Percentiles rank a stretch among this genome's conserved stretches.
Evolutionary conservation across 2,113 vertebrate species (phyloP).

Genomic region (Oreochromis tanganicae): DNA sequence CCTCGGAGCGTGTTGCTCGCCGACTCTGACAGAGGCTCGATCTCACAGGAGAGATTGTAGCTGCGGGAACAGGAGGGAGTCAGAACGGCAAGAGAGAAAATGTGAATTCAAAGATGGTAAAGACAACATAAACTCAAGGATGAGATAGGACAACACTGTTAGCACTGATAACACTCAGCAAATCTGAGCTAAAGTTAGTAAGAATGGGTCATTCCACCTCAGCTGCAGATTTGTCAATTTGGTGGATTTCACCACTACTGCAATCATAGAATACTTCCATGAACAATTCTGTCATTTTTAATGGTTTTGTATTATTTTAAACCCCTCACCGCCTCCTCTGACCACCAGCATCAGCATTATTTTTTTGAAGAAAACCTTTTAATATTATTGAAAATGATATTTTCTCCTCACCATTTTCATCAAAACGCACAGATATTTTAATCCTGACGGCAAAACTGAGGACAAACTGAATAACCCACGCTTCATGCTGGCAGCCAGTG

Average conservation of each 20-base stretch:
- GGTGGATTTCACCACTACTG: neutral
- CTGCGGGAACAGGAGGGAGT: slow-evolving; percentile 60
- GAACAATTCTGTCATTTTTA: neutral
- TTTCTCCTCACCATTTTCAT: neutral
- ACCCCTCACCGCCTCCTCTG: neutral
- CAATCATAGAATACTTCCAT: neutral
- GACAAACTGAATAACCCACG: neutral
- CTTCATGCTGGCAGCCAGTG: neutral
- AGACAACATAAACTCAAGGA: neutral
- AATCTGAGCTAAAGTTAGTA: neutral
- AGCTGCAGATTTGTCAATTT: accelerated
- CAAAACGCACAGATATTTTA: neutral
- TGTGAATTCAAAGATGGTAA: neutral
- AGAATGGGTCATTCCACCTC: neutral
- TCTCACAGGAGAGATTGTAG: slow-evolving; percentile 91
- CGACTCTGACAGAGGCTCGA: slow-evolving; percentile 91
- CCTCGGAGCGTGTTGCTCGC: slow-evolving; percentile 88
- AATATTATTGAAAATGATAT: neutral
- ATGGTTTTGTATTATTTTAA: neutral
- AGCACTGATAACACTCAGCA: neutral
- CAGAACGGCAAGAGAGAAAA: neutral
- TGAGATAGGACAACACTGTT: neutral
- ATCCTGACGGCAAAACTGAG: neutral
- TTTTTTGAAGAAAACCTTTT: neutral
- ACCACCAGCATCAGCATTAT: neutral